Evolutionary conservation across 1,140 invertebrate species (phyloP), one percentile per base, ranked within the genome.

Genomic region (Augochlora pura): DNA sequence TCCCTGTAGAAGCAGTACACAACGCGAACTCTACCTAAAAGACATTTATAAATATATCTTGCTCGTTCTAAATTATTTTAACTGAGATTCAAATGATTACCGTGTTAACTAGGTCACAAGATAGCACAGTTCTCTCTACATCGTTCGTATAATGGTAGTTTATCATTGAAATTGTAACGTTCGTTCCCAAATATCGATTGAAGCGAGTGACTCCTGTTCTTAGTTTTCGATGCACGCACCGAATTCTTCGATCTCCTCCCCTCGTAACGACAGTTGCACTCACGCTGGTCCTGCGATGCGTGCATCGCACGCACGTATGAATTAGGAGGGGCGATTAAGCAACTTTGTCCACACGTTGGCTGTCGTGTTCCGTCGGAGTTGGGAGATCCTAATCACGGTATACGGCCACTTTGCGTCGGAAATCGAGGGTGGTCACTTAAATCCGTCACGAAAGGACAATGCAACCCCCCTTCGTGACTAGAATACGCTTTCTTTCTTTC

Each of bases 371-470:
- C 39, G 38, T 54, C 54, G 66, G 77, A 74, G 77, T 77, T 57
- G 83, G 69, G 72, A 91, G 91, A 93, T 93, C 81, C 83, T 88
- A 91, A 92, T 92, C 91, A 83, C 67, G 63, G 68, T 74, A 72
- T 67, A 70, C 82, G 86, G 89, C 89, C 91, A 92, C 91, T 93
- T 93, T 92, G 88, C 82, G 89, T 88, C 91, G 91, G 91, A 93
- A 92, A 92, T 91, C 86, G 88, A 88, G 88, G 91, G 86, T 86
- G 87, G 82, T 87, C 90, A 88, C 88, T 91, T 86, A 86, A 81
- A 89, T 90, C 81, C 85, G 88, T 91, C 90, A 92, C 91, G 90
- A 91, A 91, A 90, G 80, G 84, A 77, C 66, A 75, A 79, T 74
- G 38, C 32, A 39, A 0, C 67, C 54, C 54, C 54, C 82, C 78